Evolutionary conservation across 2,113 vertebrate genomes (phyloP).

Genomic region (Osmerus mordax): DNA sequence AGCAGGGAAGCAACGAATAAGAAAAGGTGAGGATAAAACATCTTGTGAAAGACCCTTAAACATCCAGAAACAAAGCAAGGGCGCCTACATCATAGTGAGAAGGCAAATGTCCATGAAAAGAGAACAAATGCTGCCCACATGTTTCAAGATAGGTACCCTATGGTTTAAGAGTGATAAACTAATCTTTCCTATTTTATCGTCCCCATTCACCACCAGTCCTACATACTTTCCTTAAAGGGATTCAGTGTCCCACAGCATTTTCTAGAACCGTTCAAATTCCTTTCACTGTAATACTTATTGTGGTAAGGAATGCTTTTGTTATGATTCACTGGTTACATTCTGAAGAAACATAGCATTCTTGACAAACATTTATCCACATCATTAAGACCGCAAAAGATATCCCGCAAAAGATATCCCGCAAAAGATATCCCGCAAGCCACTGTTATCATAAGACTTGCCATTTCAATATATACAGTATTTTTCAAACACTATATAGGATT

Average conservation of each 20-base stretch:
- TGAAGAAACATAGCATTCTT: neutral
- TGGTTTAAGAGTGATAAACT: neutral
- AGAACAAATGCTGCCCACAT: neutral
- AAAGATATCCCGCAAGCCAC: neutral
- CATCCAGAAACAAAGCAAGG: no score
- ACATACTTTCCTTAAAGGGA: neutral
- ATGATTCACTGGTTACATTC: neutral
- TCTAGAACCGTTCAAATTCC: conserved; percentile 7
- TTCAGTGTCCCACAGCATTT: conserved; percentile 2
- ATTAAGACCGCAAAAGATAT: no score
- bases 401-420: no score
- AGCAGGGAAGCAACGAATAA: conserved; percentile 13
- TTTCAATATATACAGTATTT: neutral
- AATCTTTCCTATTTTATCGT: neutral
- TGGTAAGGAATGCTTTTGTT: neutral
- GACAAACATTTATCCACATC: no score
- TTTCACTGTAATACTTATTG: neutral
- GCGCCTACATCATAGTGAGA: neutral
- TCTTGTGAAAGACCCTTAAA: neutral
- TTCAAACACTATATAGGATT: neutral
- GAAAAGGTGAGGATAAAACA: neutral
- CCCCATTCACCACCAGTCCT: neutral
- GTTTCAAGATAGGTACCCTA: neutral
- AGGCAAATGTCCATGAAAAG: neutral
- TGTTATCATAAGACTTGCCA: neutral